These are phyloP conservation scores for Harpalus rufipes DNA, from an alignment of 2,888 invertebrate genomes.

Conservation along the genomic window DNA sequence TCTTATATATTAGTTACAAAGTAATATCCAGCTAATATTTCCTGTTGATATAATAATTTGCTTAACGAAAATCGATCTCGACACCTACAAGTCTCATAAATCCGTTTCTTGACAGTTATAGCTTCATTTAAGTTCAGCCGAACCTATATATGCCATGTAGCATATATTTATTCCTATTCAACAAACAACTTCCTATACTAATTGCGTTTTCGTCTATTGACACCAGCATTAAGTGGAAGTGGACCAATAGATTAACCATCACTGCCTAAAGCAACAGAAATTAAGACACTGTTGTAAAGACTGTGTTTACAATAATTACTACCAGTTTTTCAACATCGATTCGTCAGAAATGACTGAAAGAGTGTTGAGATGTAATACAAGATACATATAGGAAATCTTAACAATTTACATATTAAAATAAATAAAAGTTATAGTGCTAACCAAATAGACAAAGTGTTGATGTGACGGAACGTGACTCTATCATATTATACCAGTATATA, in stretches of 20 bases:
- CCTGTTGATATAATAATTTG: slow-evolving; percentile 23
- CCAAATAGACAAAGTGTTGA: too few species aligned
- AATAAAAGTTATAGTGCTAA: too few species aligned
- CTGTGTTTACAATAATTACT: slow-evolving; percentile 41
- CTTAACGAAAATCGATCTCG: slow-evolving; percentile 24
- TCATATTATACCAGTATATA: too few species aligned
- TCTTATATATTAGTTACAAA: too few species aligned
- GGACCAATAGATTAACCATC: slow-evolving; percentile 43
- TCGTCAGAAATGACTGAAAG: neutral
- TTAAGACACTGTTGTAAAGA: slow-evolving; percentile 26
- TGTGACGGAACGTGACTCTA: too few species aligned
- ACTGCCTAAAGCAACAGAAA: neutral
- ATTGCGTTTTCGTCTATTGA: slow-evolving; percentile 30
- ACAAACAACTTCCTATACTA: slow-evolving; percentile 48
- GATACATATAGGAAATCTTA: neutral
- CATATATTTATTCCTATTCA: slow-evolving; percentile 41
- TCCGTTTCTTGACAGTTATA: slow-evolving; percentile 29
- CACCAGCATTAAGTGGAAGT: slow-evolving; percentile 10
- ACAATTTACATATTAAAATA: neutral
- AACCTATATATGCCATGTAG: slow-evolving; percentile 35
- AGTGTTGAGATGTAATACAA: slow-evolving; percentile 2
- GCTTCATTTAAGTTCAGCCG: slow-evolving; percentile 16
- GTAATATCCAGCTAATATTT: neutral
- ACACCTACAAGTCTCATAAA: slow-evolving; percentile 43
- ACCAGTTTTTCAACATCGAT: slow-evolving; percentile 7